Conservation (phyloP, 2,888 invertebrate species). For the Dorcus hopei region DNA sequence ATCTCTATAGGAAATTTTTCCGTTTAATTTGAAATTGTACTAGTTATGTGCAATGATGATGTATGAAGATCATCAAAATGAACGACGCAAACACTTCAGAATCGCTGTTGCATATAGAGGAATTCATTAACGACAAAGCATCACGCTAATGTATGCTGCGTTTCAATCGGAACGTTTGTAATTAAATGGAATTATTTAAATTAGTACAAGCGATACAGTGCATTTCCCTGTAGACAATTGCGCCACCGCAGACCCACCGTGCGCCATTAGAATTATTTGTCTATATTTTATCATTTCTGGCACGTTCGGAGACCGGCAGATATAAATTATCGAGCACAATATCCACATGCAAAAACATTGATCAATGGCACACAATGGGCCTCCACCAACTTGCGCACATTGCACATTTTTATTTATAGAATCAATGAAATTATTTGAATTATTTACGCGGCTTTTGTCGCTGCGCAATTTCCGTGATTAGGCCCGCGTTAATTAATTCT, state of each 20-base stretch:
- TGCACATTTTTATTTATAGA: slow-evolving; percentile 30
- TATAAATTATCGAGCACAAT: slow-evolving; percentile 38
- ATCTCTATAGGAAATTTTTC: too few species aligned
- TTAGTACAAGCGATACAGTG: slow-evolving; percentile 1
- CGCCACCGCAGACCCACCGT: not conserved
- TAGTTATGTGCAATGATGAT: too few species aligned
- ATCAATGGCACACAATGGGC: slow-evolving; percentile 38
- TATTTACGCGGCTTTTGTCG: slow-evolving; percentile 9
- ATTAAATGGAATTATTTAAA: slow-evolving; percentile 3
- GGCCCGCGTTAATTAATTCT: not conserved
- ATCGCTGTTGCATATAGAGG: not conserved
- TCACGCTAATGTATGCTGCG: not conserved
- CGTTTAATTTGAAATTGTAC: too few species aligned
- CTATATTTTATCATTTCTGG: slow-evolving; percentile 38
- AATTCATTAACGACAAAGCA: not conserved
- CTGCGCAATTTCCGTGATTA: not conserved
- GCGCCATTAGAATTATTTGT: slow-evolving; percentile 34
- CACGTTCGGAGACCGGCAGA: slow-evolving; percentile 30
- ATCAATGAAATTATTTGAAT: slow-evolving; percentile 20
- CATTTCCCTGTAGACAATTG: slow-evolving; percentile 2
- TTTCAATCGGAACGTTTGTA: not conserved
- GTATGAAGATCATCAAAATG: too few species aligned
- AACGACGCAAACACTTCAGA: not conserved
- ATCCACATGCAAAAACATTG: slow-evolving; percentile 39
- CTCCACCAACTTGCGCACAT: slow-evolving; percentile 22